A percentile compares a stretch with the other conserved stretches of the same genome.
Conservation (phyloP, 1,140 invertebrate genomes). For the Oncopeltus fasciatus region DNA sequence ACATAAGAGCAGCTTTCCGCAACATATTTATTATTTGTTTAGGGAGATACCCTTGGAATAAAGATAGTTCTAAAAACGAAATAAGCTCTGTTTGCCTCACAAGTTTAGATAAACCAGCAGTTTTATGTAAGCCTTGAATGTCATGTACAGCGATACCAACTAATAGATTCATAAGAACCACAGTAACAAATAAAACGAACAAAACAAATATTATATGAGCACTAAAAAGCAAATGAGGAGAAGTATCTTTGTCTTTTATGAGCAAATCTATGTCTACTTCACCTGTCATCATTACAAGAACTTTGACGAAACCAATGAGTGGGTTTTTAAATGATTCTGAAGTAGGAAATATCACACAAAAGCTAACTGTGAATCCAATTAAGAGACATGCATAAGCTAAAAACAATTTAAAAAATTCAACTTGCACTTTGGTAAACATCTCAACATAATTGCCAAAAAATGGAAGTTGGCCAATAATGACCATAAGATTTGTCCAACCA, state of each 20-base stretch:
- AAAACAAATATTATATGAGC: conserved; percentile 57
- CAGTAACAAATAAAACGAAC: conserved; percentile 61
- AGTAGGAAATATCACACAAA: conserved; percentile 70
- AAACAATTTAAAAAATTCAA: conserved; percentile 68
- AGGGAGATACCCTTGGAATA: conserved; percentile 54
- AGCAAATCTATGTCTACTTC: conserved; percentile 58
- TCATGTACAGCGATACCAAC: conserved; percentile 68
- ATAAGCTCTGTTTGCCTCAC: conserved; percentile 64
- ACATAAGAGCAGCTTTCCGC: conserved; percentile 55
- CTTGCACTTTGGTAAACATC: conserved; percentile 72
- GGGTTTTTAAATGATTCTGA: conserved; percentile 63
- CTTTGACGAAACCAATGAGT: conserved; percentile 63
- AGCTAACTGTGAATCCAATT: conserved; percentile 72
- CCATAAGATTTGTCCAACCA: conserved; percentile 74
- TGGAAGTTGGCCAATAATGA: conserved; percentile 72
- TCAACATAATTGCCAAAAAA: conserved; percentile 74
- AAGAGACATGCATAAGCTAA: conserved; percentile 69
- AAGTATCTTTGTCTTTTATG: conserved; percentile 40
- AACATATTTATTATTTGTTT: conserved; percentile 48
- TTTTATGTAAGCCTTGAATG: conserved; percentile 61
- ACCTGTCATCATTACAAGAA: conserved; percentile 80
- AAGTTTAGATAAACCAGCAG: conserved; percentile 54
- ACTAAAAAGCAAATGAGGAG: conserved; percentile 47
- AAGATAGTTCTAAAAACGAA: conserved; percentile 53
- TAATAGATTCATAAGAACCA: conserved; percentile 66